These are phyloP conservation scores for Troglohyphantes excavatus DNA, from an alignment of 2,888 invertebrate genomes.

Conservation along the genomic window DNA sequence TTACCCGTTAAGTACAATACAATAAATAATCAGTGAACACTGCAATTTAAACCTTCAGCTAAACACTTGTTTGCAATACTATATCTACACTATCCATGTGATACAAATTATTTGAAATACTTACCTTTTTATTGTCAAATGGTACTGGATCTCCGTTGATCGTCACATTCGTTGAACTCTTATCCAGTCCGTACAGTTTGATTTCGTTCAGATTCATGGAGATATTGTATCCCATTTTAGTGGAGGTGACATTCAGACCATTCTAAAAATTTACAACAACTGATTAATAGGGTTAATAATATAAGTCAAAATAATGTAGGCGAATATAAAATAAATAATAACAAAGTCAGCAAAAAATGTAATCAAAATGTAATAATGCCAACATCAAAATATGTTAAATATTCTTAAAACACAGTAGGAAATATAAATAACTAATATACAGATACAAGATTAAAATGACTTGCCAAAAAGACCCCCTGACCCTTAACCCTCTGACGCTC, in stretches of 20 bases:
- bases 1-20: not conserved
- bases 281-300: not conserved
- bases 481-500: too few species aligned
- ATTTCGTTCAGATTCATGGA: slow-evolving; percentile 52
- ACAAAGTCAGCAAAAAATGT: too few species aligned
- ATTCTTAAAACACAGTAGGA: too few species aligned
- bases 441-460: too few species aligned
- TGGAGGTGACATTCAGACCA: not conserved
- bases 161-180: slow-evolving; percentile 1
- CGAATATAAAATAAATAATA: not conserved
- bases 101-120: not conserved
- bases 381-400: too few species aligned
- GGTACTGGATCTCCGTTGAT: slow-evolving; percentile 1
- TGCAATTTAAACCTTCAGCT: not conserved
- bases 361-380: too few species aligned
- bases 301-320: not conserved
- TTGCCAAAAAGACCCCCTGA: too few species aligned
- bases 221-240: not conserved
- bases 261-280: too few species aligned
- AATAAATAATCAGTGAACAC: not conserved
- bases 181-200: slow-evolving; percentile 32
- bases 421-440: too few species aligned
- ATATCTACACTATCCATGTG: too few species aligned
- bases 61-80: not conserved
- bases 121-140: slow-evolving; percentile 18